These are phyloP conservation scores for Frankliniella fusca DNA, from an alignment of 2,888 invertebrate genomes.

Conservation along the genomic window DNA sequence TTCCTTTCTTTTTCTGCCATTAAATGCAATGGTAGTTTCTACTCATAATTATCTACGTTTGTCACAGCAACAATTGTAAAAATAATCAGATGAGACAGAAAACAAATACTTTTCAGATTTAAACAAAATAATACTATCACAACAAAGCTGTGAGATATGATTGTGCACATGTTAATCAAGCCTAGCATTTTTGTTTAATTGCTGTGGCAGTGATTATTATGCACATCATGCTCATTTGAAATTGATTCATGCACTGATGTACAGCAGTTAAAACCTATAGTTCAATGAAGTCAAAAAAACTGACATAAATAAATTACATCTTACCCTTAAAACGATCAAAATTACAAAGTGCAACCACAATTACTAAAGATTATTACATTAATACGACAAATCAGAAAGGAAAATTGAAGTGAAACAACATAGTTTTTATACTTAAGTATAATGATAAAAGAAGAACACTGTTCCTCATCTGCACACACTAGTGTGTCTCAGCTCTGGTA, in stretches of 20 bases:
- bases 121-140: constrained; percentile 23
- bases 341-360: not conserved
- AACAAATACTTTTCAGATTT: constrained; percentile 21
- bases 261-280: not conserved
- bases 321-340: constrained; percentile 5
- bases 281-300: not conserved
- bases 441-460: not conserved
- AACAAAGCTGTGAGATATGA: constrained; percentile 26
- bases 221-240: constrained; percentile 13
- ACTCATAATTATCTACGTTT: not conserved
- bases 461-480: not conserved
- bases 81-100: constrained; percentile 7
- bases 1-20: constrained; percentile 11
- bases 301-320: not conserved
- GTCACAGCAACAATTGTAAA: constrained; percentile 25
- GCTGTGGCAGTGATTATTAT: constrained; percentile 19
- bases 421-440: not conserved
- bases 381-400: not conserved
- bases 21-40: constrained; percentile 20
- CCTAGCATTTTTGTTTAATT: not conserved
- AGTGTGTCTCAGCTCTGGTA: not conserved
- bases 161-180: constrained; percentile 23
- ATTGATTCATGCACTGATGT: constrained; percentile 13
- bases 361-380: not conserved
- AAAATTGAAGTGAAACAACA: not conserved